phyloP scores from a whole-genome alignment of 2,113 vertebrate species.

The Pipra filicauda region DNA sequence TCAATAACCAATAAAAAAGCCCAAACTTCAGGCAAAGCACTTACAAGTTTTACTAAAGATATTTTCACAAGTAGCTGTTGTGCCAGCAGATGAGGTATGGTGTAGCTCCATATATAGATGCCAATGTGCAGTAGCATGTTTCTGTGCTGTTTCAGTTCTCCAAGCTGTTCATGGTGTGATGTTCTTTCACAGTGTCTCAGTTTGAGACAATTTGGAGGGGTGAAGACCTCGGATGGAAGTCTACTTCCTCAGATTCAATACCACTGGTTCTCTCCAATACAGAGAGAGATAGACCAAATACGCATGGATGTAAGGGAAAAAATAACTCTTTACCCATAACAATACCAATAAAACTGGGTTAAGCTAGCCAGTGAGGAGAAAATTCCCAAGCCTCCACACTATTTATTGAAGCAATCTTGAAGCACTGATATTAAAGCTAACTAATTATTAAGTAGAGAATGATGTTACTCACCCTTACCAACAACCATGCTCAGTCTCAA shows the following conservation, averaged over 20 bases:
- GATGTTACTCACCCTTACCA: no score
- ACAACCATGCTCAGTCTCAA: no score
- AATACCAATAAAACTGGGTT: neutral
- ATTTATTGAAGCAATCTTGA: no score
- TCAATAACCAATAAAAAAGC: neutral
- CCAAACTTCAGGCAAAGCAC: neutral
- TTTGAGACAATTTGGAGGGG: neutral
- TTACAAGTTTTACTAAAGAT: neutral
- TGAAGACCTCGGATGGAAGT: neutral
- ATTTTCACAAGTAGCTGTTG: neutral
- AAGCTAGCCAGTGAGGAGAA: neutral
- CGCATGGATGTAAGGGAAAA: neutral
- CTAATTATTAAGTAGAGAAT: no score
- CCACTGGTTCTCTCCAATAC: neutral
- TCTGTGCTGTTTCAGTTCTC: neutral
- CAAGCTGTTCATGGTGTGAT: neutral
- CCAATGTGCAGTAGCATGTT: neutral
- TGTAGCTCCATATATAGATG: neutral
- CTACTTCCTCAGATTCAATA: neutral
- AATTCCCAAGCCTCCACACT: neutral
- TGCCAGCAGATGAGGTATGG: neutral
- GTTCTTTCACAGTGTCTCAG: neutral
- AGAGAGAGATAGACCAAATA: neutral
- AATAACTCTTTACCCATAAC: neutral
- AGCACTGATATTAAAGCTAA: no score